Evolutionary conservation across 2,888 invertebrate species (phyloP).

Genomic region (Acanthoscelides obtectus): DNA sequence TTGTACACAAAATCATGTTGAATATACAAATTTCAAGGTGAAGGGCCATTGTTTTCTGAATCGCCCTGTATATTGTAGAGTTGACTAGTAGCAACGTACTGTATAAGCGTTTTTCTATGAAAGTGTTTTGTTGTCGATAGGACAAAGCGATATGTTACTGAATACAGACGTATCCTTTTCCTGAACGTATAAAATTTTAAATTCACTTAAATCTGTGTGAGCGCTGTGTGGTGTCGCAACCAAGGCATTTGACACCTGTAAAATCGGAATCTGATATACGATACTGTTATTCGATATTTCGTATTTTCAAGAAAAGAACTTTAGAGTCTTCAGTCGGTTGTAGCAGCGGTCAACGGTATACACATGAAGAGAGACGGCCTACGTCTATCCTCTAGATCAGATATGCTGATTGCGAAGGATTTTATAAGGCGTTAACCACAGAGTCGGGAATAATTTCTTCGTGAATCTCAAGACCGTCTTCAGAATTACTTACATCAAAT

Average conservation of each 20-base stretch:
- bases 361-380: neutral
- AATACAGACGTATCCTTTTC: neutral
- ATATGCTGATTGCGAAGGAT: too few species aligned
- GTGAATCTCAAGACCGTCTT: too few species aligned
- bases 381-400: neutral
- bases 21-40: too few species aligned
- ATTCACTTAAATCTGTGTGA: slow-evolving; percentile 1
- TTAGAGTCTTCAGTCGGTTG: slow-evolving; percentile 24
- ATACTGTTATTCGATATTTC: slow-evolving; percentile 22
- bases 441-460: too few species aligned
- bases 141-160: neutral
- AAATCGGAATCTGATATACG: slow-evolving; percentile 25
- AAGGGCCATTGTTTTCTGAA: too few species aligned
- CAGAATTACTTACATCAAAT: too few species aligned
- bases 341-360: neutral
- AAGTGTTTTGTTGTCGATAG: neutral
- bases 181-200: neutral
- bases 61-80: too few species aligned
- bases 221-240: slow-evolving; percentile 4
- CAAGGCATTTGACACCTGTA: slow-evolving; percentile 28
- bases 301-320: slow-evolving; percentile 18
- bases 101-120: too few species aligned
- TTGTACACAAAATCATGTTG: too few species aligned
- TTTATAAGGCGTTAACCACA: too few species aligned
- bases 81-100: too few species aligned